A percentile compares a stretch with the other conserved stretches of the same genome.
Conservation (phyloP, 2,797 vertebrate species). For the Distichodus sexfasciatus region DNA sequence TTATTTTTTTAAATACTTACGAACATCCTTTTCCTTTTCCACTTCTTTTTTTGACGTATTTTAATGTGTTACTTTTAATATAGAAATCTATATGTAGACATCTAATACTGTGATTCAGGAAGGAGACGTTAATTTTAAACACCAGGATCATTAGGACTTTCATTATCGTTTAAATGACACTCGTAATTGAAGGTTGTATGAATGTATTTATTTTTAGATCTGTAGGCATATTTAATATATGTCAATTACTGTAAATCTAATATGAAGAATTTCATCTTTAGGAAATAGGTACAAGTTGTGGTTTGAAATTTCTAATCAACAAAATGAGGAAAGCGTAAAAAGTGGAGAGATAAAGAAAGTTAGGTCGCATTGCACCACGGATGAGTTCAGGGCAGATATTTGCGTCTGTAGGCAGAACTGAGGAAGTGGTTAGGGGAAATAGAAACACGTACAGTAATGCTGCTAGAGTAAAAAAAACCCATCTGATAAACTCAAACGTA, state of each 20-base stretch:
- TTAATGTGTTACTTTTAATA: no score
- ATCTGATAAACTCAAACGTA: slow-evolving; percentile 24
- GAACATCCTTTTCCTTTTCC: no score
- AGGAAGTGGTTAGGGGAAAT: slow-evolving; percentile 53
- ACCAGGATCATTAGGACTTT: no score
- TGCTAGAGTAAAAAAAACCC: slow-evolving; percentile 32
- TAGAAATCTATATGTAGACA: no score
- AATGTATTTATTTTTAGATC: neutral
- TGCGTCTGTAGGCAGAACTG: slow-evolving; percentile 31
- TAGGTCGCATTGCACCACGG: neutral
- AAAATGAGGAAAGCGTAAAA: neutral
- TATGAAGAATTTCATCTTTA: neutral
- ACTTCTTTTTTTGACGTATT: no score
- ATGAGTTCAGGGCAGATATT: slow-evolving; percentile 21
- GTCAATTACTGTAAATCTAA: neutral
- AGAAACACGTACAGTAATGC: slow-evolving; percentile 37
- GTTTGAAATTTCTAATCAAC: slow-evolving; percentile 4
- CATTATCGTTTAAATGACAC: no score
- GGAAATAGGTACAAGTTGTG: neutral
- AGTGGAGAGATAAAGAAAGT: neutral
- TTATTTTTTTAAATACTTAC: no score
- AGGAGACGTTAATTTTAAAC: no score
- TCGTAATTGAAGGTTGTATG: no score
- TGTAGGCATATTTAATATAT: neutral
- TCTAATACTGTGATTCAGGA: no score